Evolutionary conservation across 92 coral and sea anemone genomes (phyloP).

Genomic region (Isaurus tuberculatus): DNA sequence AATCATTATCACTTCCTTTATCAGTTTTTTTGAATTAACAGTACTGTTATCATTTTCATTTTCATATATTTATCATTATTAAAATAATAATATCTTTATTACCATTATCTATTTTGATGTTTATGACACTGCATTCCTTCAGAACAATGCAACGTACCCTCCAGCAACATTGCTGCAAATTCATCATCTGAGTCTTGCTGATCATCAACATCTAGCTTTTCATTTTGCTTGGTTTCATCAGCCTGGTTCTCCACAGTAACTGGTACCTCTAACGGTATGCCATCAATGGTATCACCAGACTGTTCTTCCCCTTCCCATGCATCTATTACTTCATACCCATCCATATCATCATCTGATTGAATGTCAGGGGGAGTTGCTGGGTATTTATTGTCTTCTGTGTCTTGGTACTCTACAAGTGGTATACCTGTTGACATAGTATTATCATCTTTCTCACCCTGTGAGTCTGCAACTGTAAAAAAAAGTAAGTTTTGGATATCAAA

Average conservation of each 20-base stretch:
- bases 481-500: no score
- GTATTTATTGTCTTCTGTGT: background rate
- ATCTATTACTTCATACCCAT: constrained; percentile 23
- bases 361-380: constrained; percentile 41
- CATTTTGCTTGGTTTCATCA: constrained; percentile 28
- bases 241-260: background rate
- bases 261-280: constrained; percentile 23
- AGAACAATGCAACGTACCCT: constrained; percentile 61
- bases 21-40: no score
- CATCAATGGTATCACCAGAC: constrained; percentile 39
- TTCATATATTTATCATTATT: no score
- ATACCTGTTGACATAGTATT: constrained; percentile 27
- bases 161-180: constrained; percentile 92
- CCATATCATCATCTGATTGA: constrained; percentile 5
- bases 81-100: background rate
- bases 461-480: constrained; percentile 33
- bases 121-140: background rate
- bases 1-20: background rate
- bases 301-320: constrained; percentile 13
- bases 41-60: no score
- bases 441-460: constrained; percentile 36
- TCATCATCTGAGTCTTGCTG: constrained; percentile 88
- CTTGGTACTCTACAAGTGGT: constrained; percentile 32
- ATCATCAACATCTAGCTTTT: constrained; percentile 54
- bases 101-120: background rate